Conservation (phyloP, 2,113 vertebrate species). For the Caloenas nicobarica region DNA sequence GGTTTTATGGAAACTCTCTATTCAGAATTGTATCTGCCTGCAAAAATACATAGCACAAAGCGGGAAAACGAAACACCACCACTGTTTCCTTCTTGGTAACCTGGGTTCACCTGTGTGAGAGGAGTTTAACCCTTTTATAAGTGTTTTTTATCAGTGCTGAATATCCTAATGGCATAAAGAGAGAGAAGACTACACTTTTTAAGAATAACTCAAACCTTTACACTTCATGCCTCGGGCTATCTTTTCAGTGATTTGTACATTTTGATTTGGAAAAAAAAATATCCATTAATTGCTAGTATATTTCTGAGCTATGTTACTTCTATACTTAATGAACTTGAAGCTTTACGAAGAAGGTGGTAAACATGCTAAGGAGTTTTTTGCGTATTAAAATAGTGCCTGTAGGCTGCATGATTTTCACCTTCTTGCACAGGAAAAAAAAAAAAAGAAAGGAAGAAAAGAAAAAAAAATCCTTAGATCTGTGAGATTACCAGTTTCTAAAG, state of each 20-base stretch:
- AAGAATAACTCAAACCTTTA: neutral
- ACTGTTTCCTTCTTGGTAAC: slow-evolving; percentile 38
- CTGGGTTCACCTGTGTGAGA: slow-evolving; percentile 54
- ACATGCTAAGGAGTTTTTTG: neutral
- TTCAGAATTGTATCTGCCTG: neutral
- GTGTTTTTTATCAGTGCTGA: neutral
- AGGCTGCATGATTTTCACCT: neutral
- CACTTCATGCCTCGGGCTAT: neutral
- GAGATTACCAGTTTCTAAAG: neutral
- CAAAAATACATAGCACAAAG: neutral
- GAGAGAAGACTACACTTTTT: neutral
- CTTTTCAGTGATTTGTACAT: neutral
- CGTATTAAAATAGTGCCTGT: neutral
- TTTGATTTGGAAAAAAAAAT: neutral
- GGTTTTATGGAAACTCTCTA: neutral
- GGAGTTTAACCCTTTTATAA: slow-evolving; percentile 33
- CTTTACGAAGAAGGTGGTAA: neutral
- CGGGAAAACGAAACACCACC: slow-evolving; percentile 10
- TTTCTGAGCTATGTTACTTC: neutral
- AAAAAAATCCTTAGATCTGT: neutral
- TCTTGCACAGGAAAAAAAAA: neutral
- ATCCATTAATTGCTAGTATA: neutral
- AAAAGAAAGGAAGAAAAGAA: neutral
- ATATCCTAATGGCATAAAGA: neutral
- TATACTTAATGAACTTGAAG: neutral